Conservation (phyloP, 2,888 invertebrate species). For the Eueremaeus valkanovi region DNA sequence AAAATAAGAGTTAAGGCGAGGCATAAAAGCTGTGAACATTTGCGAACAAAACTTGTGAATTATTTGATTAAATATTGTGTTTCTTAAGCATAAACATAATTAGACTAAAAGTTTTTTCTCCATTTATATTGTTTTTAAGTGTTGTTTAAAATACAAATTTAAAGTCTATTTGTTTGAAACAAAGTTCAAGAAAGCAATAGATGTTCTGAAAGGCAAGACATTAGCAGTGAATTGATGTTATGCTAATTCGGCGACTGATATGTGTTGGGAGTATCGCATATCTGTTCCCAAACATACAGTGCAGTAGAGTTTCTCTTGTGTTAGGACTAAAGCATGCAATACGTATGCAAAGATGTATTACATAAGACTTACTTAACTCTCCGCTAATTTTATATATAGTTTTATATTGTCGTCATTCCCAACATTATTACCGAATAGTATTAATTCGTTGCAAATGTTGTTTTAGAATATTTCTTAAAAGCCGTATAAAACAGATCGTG, state of each 20-base stretch:
- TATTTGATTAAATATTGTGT: conserved; percentile 12
- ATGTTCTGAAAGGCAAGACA: neutral
- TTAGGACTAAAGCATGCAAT: conserved; percentile 11
- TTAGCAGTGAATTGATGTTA: conserved; percentile 26
- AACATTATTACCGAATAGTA: conserved; percentile 30
- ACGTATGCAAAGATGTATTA: conserved; percentile 29
- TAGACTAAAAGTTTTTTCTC: conserved; percentile 2
- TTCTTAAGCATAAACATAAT: conserved; percentile 14
- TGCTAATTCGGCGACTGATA: conserved; percentile 6
- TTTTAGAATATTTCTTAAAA: conserved; percentile 33
- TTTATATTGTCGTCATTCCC: conserved; percentile 27
- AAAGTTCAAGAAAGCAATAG: conserved; percentile 25
- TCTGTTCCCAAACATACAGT: neutral
- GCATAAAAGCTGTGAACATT: neutral
- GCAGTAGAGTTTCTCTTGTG: neutral
- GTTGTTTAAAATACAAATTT: neutral
- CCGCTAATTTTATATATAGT: conserved; percentile 21
- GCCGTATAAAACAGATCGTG: conserved; percentile 26
- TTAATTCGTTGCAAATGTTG: conserved; percentile 29
- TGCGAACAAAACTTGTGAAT: neutral
- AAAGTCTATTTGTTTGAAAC: conserved; percentile 4
- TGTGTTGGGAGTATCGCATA: conserved; percentile 21
- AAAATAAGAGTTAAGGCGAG: neutral
- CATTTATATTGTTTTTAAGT: conserved; percentile 11
- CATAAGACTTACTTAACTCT: neutral